Conservation (phyloP, 35 echinoderm and acorn worm genomes). For the Strongylocentrotus purpuratus region DNA sequence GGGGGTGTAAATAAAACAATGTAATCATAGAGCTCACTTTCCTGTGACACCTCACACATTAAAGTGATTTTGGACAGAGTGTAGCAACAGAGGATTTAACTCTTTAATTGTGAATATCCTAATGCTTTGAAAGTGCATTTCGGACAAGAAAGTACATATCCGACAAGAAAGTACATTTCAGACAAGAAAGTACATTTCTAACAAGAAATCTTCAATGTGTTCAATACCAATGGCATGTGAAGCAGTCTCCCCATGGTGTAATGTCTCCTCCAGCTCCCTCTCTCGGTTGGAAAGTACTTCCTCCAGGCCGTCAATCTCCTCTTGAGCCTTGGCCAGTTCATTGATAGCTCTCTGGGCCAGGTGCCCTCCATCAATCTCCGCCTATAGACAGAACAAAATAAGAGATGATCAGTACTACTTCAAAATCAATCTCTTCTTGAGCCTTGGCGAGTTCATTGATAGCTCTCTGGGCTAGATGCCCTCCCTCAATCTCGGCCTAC, state of each 20-base stretch:
- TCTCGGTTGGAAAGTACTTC: conserved; percentile 64
- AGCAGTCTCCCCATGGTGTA: conserved; percentile 63
- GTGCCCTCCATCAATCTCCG: conserved; percentile 53
- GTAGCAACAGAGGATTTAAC: too few relatives aligned
- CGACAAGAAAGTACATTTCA: too few relatives aligned
- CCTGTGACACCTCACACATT: too few relatives aligned
- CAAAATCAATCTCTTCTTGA: conserved; percentile 63
- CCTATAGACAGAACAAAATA: conserved; percentile 46
- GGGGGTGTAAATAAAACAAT: too few relatives aligned
- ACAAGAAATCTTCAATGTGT: not conserved
- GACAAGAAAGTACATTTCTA: too few relatives aligned
- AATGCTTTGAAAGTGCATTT: too few relatives aligned
- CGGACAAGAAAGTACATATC: too few relatives aligned
- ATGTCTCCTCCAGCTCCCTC: conserved; percentile 65
- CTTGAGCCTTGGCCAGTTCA: conserved; percentile 82
- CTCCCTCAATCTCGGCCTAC: conserved; percentile 67
- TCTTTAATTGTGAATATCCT: too few relatives aligned
- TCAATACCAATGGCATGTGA: conserved; percentile 79
- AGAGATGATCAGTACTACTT: too few relatives aligned
- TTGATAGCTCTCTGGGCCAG: conserved; percentile 58
- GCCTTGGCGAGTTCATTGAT: conserved; percentile 77
- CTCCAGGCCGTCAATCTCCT: conserved; percentile 60
- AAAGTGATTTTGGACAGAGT: too few relatives aligned
- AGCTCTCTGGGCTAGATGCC: conserved; percentile 52
- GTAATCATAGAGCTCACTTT: too few relatives aligned